Base-by-base conservation (phyloP, 2,888 invertebrate species). In the Choreutis nemorana region DNA sequence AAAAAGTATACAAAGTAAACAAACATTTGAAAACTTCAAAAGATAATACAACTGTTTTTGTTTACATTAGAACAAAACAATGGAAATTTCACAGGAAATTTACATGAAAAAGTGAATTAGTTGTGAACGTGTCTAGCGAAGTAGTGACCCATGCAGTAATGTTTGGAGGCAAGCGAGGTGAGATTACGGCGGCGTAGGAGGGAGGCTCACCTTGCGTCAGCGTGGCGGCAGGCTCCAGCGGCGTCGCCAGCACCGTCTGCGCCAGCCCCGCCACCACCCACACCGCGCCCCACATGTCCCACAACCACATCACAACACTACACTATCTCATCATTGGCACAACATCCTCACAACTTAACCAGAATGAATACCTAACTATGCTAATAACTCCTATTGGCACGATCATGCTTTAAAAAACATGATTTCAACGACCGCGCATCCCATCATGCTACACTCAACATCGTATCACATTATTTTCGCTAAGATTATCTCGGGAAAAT, bases 261-360 rank as follows among this genome's bases (percentile, higher is more conserved):
- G 55, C 59, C 60, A 66, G 56, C 42, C 62, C 57, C 58, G 62
- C 67, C 52, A 66, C 54, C 50, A 55, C 59, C 75, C 71, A 73
- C 56, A 77, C 56, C 68, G 68, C 66, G 48, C 71, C 65, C 77
- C 77, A 73, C 72, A 78, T 66, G 70, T 77, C 72, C 77, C 78
- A 71, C 65, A 71, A 64, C 71, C 75, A 73, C 77, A 75, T 75
- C 78, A 78, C 78, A 71, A 58, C 75, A 77, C 73, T 63, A 53
- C 77, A 78, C 78, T 78, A 78, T 77, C 78, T 78, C 78, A 78
- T 78, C 63, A 72, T 78, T 75, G 71, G 71, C 75, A 78, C 75
- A 70, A 71, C 65, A 75, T 72, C 73, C 66, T 72, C 78, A 64
- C 60, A 71, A 73, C 73, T 65, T 72, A 77, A 70, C 65, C 55